phyloP scores from a whole-genome alignment of 2,888 invertebrate genomes.

The Chrysopilus asiliformis region DNA sequence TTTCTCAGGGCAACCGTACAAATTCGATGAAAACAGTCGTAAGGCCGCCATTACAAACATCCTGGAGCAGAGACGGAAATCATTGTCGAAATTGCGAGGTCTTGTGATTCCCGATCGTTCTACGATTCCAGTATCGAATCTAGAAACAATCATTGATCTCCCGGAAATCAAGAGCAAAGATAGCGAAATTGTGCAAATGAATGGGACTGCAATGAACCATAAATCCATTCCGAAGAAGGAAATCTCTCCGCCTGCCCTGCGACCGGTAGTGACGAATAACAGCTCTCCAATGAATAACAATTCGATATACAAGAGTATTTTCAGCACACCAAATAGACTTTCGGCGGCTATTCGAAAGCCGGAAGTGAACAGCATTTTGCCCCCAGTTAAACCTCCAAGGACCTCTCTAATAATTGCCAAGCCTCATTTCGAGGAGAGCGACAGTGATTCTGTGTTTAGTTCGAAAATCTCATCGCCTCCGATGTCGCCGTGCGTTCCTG shows the following conservation, averaged over 20 bases:
- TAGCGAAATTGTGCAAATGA: conserved; percentile 38
- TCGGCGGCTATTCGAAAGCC: conserved; percentile 5
- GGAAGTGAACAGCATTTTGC: conserved; percentile 18
- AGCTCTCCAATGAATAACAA: conserved; percentile 12
- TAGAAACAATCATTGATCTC: conserved; percentile 53
- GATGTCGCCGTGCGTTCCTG: conserved; percentile 44
- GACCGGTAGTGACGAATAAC: conserved; percentile 20
- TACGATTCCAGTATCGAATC: conserved; percentile 32
- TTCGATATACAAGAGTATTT: conserved; percentile 26
- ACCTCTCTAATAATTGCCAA: conserved; percentile 27
- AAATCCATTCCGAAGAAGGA: conserved; percentile 23
- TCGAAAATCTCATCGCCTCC: conserved; percentile 70
- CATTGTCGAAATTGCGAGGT: conserved; percentile 74
- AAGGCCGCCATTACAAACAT: conserved; percentile 58
- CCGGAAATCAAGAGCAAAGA: conserved; percentile 72
- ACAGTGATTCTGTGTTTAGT: conserved; percentile 80
- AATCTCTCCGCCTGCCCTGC: conserved; percentile 19
- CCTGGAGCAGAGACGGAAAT: conserved; percentile 67
- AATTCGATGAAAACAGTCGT: conserved; percentile 36
- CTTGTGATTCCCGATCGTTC: conserved; percentile 71
- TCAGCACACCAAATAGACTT: conserved; percentile 11
- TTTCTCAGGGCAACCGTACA: conserved; percentile 30
- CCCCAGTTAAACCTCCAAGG: conserved; percentile 32
- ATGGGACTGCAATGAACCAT: conserved; percentile 19
- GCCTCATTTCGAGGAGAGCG: conserved; percentile 34